A percentile compares a stretch with the other conserved stretches of the same genome.
Conservation (phyloP, 2,888 invertebrate species). For the Cryptus armator region DNA sequence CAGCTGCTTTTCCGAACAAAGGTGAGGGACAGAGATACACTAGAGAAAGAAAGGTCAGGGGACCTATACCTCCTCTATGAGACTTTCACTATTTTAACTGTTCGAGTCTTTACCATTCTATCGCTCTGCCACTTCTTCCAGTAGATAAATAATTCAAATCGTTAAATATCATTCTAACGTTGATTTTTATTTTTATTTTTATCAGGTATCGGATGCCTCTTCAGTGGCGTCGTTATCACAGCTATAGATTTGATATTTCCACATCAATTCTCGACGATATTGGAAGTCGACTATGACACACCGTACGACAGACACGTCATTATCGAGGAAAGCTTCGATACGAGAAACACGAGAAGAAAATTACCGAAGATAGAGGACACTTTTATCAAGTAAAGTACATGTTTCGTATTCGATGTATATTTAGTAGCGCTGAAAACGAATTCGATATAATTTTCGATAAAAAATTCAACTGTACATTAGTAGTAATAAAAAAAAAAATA, state of each 20-base stretch:
- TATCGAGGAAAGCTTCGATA: conserved; percentile 94
- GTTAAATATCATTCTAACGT: background rate
- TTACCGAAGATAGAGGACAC: conserved; percentile 81
- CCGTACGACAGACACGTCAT: conserved; percentile 97
- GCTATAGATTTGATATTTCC: conserved; percentile 95
- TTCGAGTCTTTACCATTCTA: conserved; percentile 52
- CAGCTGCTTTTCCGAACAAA: conserved; percentile 29
- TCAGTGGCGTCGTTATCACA: conserved; percentile 93
- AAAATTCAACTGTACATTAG: background rate
- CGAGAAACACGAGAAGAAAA: conserved; percentile 82
- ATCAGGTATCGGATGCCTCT: conserved; percentile 91
- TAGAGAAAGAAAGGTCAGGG: conserved; percentile 63
- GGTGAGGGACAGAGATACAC: conserved; percentile 19
- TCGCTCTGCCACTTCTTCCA: background rate
- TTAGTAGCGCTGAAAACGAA: background rate
- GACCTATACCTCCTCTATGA: conserved; percentile 47
- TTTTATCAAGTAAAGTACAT: conserved; percentile 75
- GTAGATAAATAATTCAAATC: background rate
- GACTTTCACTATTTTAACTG: conserved; percentile 64
- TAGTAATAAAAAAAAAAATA: background rate
- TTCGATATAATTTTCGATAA: background rate
- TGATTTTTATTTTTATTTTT: background rate
- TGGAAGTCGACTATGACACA: conserved; percentile 97
- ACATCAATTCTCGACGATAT: conserved; percentile 95
- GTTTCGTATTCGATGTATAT: conserved; percentile 60